These are phyloP conservation scores for Leucophenga varia DNA, from an alignment of 1,140 invertebrate species.

Conservation along the genomic window DNA sequence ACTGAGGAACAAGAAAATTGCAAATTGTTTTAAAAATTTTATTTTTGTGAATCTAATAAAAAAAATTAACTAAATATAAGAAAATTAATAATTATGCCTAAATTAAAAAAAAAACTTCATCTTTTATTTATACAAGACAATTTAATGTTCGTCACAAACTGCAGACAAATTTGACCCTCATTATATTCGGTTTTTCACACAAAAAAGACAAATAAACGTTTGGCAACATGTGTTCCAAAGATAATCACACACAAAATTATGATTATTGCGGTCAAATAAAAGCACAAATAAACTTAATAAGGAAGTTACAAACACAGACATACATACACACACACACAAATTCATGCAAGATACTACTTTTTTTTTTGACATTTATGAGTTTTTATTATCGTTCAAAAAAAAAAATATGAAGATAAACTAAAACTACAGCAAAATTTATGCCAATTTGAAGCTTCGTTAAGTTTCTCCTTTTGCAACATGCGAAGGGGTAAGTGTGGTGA, in stretches of 20 bases:
- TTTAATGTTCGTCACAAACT: too few species aligned
- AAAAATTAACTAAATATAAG: too few species aligned
- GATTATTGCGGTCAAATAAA: neutral
- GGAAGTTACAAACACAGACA: too few species aligned
- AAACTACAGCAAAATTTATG: constrained; percentile 28
- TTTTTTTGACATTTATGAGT: constrained; percentile 31
- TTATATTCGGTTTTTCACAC: constrained; percentile 35
- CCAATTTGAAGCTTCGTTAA: constrained; percentile 17
- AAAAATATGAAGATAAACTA: neutral
- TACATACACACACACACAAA: too few species aligned
- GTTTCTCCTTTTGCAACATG: constrained; percentile 14
- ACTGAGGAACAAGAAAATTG: too few species aligned
- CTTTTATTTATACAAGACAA: too few species aligned
- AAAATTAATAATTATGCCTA: too few species aligned
- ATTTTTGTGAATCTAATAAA: too few species aligned
- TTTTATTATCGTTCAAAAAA: constrained; percentile 8
- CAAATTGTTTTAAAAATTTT: too few species aligned
- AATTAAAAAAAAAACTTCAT: too few species aligned
- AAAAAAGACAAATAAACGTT: constrained; percentile 39
- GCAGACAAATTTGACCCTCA: constrained; percentile 34
- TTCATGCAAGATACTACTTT: neutral
- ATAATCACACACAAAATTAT: constrained; percentile 31
- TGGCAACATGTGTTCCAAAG: constrained; percentile 33
- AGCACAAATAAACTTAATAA: too few species aligned
- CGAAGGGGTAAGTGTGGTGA: constrained; percentile 9